Conservation (phyloP, 2,888 invertebrate genomes). For the Drosophila pegasa region DNA sequence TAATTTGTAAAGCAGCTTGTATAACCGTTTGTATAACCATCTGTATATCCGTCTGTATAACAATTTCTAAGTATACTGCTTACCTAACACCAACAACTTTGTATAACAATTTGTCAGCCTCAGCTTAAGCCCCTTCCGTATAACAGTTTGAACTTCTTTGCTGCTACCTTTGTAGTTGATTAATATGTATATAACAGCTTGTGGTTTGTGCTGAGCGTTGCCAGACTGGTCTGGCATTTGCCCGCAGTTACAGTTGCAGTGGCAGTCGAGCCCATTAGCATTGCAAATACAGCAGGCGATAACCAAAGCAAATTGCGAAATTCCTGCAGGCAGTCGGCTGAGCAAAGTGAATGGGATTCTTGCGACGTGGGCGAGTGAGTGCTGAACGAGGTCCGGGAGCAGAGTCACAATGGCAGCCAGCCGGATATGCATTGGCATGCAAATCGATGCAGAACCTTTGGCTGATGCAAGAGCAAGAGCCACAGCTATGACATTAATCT, state of each 20-base stretch:
- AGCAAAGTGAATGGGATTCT: conserved; percentile 51
- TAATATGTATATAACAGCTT: conserved; percentile 12
- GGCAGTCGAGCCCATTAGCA: conserved; percentile 56
- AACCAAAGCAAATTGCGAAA: conserved; percentile 73
- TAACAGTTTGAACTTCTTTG: conserved; percentile 5
- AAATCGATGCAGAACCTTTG: conserved; percentile 56
- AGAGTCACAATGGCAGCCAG: conserved; percentile 46
- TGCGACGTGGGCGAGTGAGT: conserved; percentile 19
- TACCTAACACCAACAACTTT: too few species aligned
- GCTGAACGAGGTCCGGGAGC: conserved; percentile 66
- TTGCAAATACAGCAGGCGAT: conserved; percentile 62
- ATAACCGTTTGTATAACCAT: too few species aligned
- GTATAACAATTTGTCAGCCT: too few species aligned
- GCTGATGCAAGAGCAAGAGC: conserved; percentile 62
- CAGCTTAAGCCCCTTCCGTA: neutral
- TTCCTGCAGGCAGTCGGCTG: conserved; percentile 70
- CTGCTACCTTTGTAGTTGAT: neutral
- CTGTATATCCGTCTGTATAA: neutral
- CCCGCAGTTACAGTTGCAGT: conserved; percentile 45
- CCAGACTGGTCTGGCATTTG: conserved; percentile 11
- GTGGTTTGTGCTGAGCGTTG: conserved; percentile 14
- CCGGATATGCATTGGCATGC: conserved; percentile 73
- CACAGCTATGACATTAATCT: conserved; percentile 32
- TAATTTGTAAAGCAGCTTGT: neutral
- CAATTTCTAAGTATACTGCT: too few species aligned